Evolutionary conservation across 2,888 invertebrate species (phyloP).

Genomic region (Drosophila villosipedis): DNA sequence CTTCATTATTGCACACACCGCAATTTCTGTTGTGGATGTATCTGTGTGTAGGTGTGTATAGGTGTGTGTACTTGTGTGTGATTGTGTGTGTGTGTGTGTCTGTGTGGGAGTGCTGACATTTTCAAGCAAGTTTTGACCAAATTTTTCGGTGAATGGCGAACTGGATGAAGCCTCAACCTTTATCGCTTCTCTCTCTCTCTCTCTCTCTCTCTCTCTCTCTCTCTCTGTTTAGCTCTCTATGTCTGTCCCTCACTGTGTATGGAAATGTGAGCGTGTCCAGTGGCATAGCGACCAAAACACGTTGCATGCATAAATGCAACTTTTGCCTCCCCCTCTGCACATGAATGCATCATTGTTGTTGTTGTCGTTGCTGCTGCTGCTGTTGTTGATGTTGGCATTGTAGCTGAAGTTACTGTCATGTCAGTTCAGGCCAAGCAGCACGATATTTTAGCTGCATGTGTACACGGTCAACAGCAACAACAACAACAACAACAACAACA

Average conservation of each 20-base stretch:
- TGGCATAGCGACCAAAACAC: constrained; percentile 56
- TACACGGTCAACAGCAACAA: constrained; percentile 41
- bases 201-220: neutral
- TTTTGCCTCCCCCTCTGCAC: constrained; percentile 42
- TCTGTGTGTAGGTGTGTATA: neutral
- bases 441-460: constrained; percentile 73
- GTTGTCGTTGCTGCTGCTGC: constrained; percentile 19
- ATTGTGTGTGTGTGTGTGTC: too few relatives aligned
- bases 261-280: constrained; percentile 46
- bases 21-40: neutral
- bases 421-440: constrained; percentile 70
- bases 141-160: constrained; percentile 24
- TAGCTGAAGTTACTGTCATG: constrained; percentile 68
- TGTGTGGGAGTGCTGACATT: neutral
- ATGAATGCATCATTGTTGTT: constrained; percentile 58
- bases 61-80: neutral
- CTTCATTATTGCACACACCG: constrained; percentile 10
- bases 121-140: neutral
- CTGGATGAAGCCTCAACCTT: constrained; percentile 9
- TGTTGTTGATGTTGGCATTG: constrained; percentile 44
- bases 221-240: too few relatives aligned
- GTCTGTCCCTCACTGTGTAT: neutral
- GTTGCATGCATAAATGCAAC: constrained; percentile 67
- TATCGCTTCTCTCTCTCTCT: neutral
- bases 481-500: constrained; percentile 21